Evolutionary conservation across 2,888 invertebrate species (phyloP), one percentile per base, ranked within the genome.

Genomic region (Lasioglossum oenotherae): DNA sequence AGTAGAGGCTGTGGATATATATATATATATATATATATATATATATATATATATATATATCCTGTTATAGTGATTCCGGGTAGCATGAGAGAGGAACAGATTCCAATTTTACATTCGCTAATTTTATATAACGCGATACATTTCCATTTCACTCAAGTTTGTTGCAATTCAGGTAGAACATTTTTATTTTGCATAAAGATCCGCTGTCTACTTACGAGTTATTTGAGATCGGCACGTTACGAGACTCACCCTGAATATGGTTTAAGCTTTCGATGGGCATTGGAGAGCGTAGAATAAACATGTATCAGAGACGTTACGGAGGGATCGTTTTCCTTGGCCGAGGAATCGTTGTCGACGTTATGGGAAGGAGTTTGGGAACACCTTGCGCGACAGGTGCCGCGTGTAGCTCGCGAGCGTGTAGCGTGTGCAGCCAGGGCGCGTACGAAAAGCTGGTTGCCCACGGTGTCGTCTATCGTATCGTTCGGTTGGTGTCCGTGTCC

Each of bases 331-430:
- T 31, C 46, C 49, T 74, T 8, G 31, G 31, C 41, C 27, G 74
- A n/a, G 57, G 79, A 60, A 57, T 78, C 75, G 87, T 64, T 4
- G 81, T 74, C 38, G 75, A 82, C 77, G 73, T 38, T 38, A 74
- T 57, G 74, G 46, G 31, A 82, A 84, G 81, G 74, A 85, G 90
- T 90, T 92, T 90, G 89, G 91, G 86, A 92, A 93, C 95, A 95
- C 95, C 95, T 95, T 95, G 95, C 94, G 86, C 88, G 93, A 93
- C 95, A 95, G 95, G 94, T 95, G 95, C 93, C 92, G 87, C 92
- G 89, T 81, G 89, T 81, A 89, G 88, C 80, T 85, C 87, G 82
- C 69, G 77, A 80, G 85, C 85, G 85, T 76, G 89, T 85, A 78
- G 44, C 85, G 88, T 71, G 76, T 74, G 81, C 71, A 82, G 71